Evolutionary conservation across 2,113 vertebrate species (phyloP), one percentile per base, ranked within the genome.

Genomic region (Eurypyga helias): DNA sequence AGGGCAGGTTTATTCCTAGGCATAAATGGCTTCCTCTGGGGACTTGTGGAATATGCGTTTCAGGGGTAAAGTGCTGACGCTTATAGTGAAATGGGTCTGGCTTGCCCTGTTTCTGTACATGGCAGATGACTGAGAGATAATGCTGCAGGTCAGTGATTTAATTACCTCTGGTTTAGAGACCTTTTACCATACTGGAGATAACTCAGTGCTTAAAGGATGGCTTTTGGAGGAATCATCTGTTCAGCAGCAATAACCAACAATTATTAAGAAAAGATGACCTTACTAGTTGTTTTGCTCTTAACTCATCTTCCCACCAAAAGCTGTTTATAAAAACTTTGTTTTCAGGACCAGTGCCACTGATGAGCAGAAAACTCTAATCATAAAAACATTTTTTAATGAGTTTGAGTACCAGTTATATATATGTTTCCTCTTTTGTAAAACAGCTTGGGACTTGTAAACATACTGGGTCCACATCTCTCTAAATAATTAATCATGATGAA

Each of bases 361-460:
- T 84, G 64, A 82, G 82, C 77, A 92, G 52, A 84, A 73, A 19
- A 18, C 21, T 84, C 20, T 1, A n/a, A 49, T 64, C 2, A 4
- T 8, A 58, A 43, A 26, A 89, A 38, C 62, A 93, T 95, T 89
- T 89, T 14, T 14, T 89, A 92, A 87, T 76, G 83, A 16, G 33
- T 87, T 84, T 82, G 65, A 89, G 66, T 73, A 86, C 45, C 78
- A 96, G 72, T 79, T 91, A 65, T 51, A 92, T 36, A 93, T 91
- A 79, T 69, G 61, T 87, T 96, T 93, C 65, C 87, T 85, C 87
- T 95, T 96, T 96, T 89, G 87, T 96, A 95, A 95, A 96, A 79
- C 70, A 89, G 52, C 93, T 79, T 93, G 83, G 77, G 90, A 92
- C 75, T 93, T 92, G 89, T 96, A 95, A 94, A 93, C 71, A 78